Percentiles rank a stretch among this genome's conserved stretches.
These are phyloP conservation scores for Sinonovacula constricta DNA, from an alignment of 1,140 invertebrate species.

Conservation along the genomic window DNA sequence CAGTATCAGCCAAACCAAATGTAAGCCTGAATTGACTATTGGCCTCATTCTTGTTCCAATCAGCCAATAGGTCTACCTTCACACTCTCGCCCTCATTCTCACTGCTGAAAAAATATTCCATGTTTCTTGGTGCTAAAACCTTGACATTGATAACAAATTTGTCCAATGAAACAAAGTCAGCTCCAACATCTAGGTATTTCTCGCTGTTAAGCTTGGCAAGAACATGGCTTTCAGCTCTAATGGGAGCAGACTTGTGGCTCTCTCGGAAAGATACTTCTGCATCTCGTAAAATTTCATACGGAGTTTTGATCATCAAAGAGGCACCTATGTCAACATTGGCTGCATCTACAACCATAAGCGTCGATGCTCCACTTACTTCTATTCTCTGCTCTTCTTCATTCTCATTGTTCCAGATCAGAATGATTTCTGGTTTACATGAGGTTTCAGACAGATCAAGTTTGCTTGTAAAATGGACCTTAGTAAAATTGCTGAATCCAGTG, in stretches of 20 bases:
- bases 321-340: conserved; percentile 21
- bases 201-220: conserved; percentile 57
- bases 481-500: conserved; percentile 9
- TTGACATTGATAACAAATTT: conserved; percentile 47
- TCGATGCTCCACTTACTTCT: neutral
- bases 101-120: conserved; percentile 56
- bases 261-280: conserved; percentile 20
- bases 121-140: conserved; percentile 56
- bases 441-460: neutral
- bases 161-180: conserved; percentile 41
- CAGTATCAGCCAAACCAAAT: conserved; percentile 40
- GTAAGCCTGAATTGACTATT: conserved; percentile 56
- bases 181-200: conserved; percentile 61
- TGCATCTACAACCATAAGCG: neutral
- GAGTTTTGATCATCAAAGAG: conserved; percentile 12
- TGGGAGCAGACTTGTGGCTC: conserved; percentile 24
- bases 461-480: too few relatives aligned
- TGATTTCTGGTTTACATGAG: neutral
- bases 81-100: conserved; percentile 46
- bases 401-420: conserved; percentile 5
- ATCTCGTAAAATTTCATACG: conserved; percentile 20
- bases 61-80: conserved; percentile 52
- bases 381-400: neutral
- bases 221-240: conserved; percentile 21
- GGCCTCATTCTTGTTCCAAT: conserved; percentile 65